Percentiles rank a stretch among this genome's conserved stretches.
phyloP scores from a whole-genome alignment of 2,888 invertebrate species.

The Oegoconia quadripuncta region DNA sequence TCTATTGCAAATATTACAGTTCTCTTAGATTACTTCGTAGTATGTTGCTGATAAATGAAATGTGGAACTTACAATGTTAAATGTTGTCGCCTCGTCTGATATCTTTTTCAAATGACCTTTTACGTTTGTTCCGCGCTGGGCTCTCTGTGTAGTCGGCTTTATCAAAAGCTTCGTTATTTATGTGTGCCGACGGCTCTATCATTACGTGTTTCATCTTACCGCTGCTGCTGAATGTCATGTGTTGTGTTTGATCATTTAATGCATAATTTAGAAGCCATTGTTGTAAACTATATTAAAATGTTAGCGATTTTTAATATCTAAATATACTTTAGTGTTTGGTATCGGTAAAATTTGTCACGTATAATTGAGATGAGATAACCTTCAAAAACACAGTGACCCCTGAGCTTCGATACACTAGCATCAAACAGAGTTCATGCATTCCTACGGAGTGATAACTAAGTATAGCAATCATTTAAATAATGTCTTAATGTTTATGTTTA shows the following conservation, averaged over 20 bases:
- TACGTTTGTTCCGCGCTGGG: constrained; percentile 38
- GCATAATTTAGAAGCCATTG: background rate
- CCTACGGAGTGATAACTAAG: constrained; percentile 5
- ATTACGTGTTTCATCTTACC: constrained; percentile 47
- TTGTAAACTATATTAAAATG: background rate
- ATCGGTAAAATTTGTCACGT: constrained; percentile 9
- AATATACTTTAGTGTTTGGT: no score
- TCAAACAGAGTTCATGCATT: constrained; percentile 9
- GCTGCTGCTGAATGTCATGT: constrained; percentile 28
- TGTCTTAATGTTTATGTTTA: no score
- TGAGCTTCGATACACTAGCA: constrained; percentile 5
- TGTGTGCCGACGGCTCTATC: constrained; percentile 46
- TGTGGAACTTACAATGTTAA: constrained; percentile 17
- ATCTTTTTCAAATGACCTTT: constrained; percentile 48
- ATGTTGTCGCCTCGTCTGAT: constrained; percentile 31
- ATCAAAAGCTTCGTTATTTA: constrained; percentile 61
- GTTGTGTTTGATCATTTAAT: constrained; percentile 4
- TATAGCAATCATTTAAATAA: background rate
- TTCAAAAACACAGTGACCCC: no score
- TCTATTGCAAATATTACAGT: background rate
- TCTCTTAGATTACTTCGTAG: constrained; percentile 11
- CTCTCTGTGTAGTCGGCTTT: constrained; percentile 49
- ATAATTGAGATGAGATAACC: constrained; percentile 11
- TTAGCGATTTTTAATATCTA: background rate
- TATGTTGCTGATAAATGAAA: constrained; percentile 18